A percentile compares a stretch with the other conserved stretches of the same genome.
These are phyloP conservation scores for Trachymyrmex septentrionalis DNA, from an alignment of 1,140 invertebrate species.

Conservation along the genomic window DNA sequence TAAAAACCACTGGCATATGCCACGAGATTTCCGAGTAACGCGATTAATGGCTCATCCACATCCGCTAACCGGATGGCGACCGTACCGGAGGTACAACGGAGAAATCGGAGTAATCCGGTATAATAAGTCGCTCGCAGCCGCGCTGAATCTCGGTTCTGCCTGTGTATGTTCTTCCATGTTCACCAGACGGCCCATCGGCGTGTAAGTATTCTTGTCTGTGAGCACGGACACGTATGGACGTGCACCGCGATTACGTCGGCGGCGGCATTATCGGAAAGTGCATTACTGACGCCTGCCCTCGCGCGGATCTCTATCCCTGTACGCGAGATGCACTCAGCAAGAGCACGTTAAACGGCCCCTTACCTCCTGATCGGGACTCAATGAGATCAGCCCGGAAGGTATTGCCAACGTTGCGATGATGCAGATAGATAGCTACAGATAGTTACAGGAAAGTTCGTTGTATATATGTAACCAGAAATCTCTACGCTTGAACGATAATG, in stretches of 20 bases:
- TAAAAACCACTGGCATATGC: slow-evolving; percentile 27
- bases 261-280: slow-evolving; percentile 75
- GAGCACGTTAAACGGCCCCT: slow-evolving; percentile 59
- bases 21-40: slow-evolving; percentile 57
- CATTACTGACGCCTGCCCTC: slow-evolving; percentile 69
- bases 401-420: slow-evolving; percentile 66
- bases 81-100: slow-evolving; percentile 54
- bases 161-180: neutral
- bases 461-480: neutral
- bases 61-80: slow-evolving; percentile 57
- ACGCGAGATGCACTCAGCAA: slow-evolving; percentile 64
- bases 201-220: slow-evolving; percentile 19
- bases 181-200: slow-evolving; percentile 22
- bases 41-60: slow-evolving; percentile 73
- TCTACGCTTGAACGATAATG: slow-evolving; percentile 7
- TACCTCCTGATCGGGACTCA: slow-evolving; percentile 63
- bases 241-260: slow-evolving; percentile 69
- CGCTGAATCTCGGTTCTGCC: slow-evolving; percentile 29
- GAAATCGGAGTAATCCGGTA: slow-evolving; percentile 72
- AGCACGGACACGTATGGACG: slow-evolving; percentile 40
- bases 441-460: neutral
- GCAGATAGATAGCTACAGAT: slow-evolving; percentile 22
- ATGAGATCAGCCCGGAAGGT: slow-evolving; percentile 51
- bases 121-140: slow-evolving; percentile 48
- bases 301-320: slow-evolving; percentile 66